Percentiles rank a stretch among this genome's conserved stretches.
Evolutionary conservation across 2,113 vertebrate species (phyloP).

Genomic region (Amphilophus citrinellus): DNA sequence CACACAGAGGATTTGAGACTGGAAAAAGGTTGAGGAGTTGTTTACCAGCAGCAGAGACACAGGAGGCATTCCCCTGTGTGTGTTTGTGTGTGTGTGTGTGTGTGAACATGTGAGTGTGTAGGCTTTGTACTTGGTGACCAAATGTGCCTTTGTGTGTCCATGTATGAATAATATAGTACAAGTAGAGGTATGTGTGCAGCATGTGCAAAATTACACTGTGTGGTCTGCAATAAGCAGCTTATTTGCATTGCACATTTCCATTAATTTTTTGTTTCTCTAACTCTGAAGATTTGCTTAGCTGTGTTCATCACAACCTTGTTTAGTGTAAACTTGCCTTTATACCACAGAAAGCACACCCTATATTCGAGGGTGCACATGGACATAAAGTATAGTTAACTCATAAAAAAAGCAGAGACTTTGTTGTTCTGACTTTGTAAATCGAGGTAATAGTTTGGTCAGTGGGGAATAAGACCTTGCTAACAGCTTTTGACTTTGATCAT

Average conservation of each 20-base stretch:
- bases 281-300: too few relatives aligned
- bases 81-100: background rate
- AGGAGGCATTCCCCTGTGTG: slow-evolving; percentile 15
- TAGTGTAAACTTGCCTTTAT: too few relatives aligned
- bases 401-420: background rate
- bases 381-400: too few relatives aligned
- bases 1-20: slow-evolving; percentile 40
- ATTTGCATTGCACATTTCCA: background rate
- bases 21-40: slow-evolving; percentile 54
- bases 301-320: too few relatives aligned
- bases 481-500: slow-evolving; percentile 9
- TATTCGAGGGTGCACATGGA: too few relatives aligned
- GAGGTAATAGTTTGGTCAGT: slow-evolving; percentile 21
- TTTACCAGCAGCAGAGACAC: slow-evolving; percentile 50
- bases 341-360: too few relatives aligned
- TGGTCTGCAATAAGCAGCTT: background rate
- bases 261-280: background rate
- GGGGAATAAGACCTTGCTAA: slow-evolving; percentile 6
- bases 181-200: background rate
- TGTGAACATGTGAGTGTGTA: background rate
- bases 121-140: background rate
- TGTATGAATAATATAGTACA: background rate
- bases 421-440: slow-evolving; percentile 16
- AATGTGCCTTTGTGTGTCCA: background rate
- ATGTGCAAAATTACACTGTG: background rate